Conservation (phyloP, 2,888 invertebrate species). For the Drosophila buzzatii region DNA sequence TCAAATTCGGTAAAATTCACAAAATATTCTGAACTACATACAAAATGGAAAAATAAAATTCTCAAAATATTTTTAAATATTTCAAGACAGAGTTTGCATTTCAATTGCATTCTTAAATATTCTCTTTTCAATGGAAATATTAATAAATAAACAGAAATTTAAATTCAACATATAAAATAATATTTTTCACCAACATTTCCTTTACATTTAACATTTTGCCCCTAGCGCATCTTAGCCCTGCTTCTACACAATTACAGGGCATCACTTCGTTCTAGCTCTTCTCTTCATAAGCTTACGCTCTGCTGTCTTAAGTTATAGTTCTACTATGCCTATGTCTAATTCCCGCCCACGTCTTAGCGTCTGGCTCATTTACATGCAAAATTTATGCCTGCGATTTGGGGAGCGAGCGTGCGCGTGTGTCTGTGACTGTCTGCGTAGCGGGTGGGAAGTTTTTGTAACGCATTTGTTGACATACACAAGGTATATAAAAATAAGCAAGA, state of each 20-base stretch:
- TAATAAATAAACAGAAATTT: not conserved
- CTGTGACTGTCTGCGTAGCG: slow-evolving; percentile 19
- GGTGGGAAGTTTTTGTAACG: slow-evolving; percentile 55
- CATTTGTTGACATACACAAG: slow-evolving; percentile 62
- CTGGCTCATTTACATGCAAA: slow-evolving; percentile 68
- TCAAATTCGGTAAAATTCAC: too few relatives aligned
- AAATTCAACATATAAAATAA: not conserved
- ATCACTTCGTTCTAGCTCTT: not conserved
- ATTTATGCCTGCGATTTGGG: slow-evolving; percentile 59
- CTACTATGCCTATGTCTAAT: slow-evolving; percentile 59
- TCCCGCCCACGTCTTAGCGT: slow-evolving; percentile 60
- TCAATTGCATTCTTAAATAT: not conserved
- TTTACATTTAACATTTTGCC: not conserved
- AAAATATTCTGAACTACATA: too few relatives aligned
- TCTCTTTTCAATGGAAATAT: not conserved
- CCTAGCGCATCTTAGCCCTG: not conserved
- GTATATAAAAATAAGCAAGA: slow-evolving; percentile 1
- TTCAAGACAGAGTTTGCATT: too few relatives aligned
- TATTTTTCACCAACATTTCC: not conserved
- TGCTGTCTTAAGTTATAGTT: slow-evolving; percentile 52
- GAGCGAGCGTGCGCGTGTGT: slow-evolving; percentile 21
- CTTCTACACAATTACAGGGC: slow-evolving; percentile 10
- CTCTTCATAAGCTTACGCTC: not conserved
- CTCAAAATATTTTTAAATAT: too few relatives aligned
- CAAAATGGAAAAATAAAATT: too few relatives aligned